Conservation (phyloP, 2,797 vertebrate genomes). For the Jordanella pulchra region DNA sequence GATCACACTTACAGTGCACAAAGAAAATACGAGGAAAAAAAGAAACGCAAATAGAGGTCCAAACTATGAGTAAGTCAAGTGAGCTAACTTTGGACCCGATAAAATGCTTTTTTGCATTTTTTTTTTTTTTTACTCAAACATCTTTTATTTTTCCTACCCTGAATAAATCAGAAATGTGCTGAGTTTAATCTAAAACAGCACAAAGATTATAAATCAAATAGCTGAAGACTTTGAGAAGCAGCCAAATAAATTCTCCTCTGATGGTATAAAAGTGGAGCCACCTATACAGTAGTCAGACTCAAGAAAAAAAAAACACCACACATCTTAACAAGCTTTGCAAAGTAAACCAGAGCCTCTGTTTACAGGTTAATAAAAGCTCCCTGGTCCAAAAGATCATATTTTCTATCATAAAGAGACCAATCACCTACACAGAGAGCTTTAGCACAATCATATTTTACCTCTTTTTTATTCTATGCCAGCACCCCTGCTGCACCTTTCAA, state of each 20-base stretch:
- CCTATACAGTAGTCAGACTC: constrained; percentile 26
- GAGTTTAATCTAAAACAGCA: constrained; percentile 50
- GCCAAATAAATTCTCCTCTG: constrained; percentile 34
- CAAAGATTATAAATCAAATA: constrained; percentile 54
- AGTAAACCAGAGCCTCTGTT: constrained; percentile 28
- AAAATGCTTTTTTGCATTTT: no score
- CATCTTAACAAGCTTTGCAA: constrained; percentile 17
- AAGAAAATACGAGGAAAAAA: constrained; percentile 49
- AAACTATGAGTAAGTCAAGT: constrained; percentile 69
- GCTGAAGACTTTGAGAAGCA: constrained; percentile 35
- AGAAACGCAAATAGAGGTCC: constrained; percentile 46
- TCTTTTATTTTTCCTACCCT: constrained; percentile 60
- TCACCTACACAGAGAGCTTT: constrained; percentile 24
- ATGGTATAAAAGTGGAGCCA: constrained; percentile 33
- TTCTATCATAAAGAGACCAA: constrained; percentile 47
- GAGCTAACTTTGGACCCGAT: constrained; percentile 65
- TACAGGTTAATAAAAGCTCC: constrained; percentile 29
- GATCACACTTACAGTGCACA: constrained; percentile 67
- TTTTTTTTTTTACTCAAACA: constrained; percentile 34
- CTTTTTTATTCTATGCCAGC: constrained; percentile 17
- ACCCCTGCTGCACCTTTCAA: constrained; percentile 29
- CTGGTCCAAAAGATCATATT: constrained; percentile 55
- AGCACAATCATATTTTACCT: constrained; percentile 12
- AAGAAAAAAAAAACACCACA: constrained; percentile 27
- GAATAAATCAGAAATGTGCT: constrained; percentile 65